phyloP scores from a whole-genome alignment of 2,113 vertebrate genomes.

The Rhea americana region DNA sequence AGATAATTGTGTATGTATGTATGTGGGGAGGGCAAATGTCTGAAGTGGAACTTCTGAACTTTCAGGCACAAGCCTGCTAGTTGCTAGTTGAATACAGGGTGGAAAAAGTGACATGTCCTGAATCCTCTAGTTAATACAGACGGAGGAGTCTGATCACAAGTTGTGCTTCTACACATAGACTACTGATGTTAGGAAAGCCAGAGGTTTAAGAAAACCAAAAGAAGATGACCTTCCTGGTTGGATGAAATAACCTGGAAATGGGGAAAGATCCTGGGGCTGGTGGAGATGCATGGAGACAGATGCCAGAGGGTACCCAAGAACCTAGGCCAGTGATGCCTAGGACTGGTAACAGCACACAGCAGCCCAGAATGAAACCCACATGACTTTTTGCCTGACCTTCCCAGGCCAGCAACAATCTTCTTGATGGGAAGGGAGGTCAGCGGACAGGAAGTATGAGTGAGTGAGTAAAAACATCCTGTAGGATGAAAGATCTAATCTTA shows the following conservation, averaged over 20 bases:
- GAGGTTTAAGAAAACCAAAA: not conserved
- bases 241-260: not conserved
- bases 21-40: not conserved
- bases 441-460: not conserved
- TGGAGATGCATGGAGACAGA: not conserved
- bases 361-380: not conserved
- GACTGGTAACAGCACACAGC: not conserved
- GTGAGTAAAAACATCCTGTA: not conserved
- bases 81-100: not conserved
- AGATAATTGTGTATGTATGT: rapidly evolving
- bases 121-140: not conserved
- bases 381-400: not conserved
- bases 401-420: rapidly evolving
- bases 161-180: not conserved
- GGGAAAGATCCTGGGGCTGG: not conserved
- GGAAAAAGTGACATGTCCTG: not conserved
- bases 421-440: not conserved
- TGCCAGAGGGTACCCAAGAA: not conserved
- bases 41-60: not conserved
- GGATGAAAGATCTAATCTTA: not conserved
- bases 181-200: not conserved
- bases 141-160: not conserved
- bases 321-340: not conserved
- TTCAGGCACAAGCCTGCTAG: not conserved
- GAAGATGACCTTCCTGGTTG: not conserved